These are phyloP conservation scores for Mimumesa dahlbomi DNA, from an alignment of 2,888 invertebrate species.

Conservation along the genomic window DNA sequence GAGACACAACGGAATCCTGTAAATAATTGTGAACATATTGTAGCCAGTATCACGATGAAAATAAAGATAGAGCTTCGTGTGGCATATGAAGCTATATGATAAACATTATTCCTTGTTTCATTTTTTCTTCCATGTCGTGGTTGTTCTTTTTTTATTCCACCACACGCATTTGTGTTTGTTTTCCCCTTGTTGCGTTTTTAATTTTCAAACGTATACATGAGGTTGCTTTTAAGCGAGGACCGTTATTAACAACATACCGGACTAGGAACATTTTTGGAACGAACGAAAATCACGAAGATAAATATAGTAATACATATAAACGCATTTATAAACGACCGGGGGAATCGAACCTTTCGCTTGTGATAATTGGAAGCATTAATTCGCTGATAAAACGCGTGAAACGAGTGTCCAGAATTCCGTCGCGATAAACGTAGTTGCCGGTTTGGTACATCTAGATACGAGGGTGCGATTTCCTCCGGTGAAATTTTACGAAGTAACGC, in stretches of 20 bases:
- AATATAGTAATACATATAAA: background rate
- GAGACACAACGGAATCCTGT: constrained; percentile 48
- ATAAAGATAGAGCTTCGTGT: constrained; percentile 60
- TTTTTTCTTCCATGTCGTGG: background rate
- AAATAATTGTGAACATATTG: constrained; percentile 64
- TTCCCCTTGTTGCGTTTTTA: no score
- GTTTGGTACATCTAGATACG: no score
- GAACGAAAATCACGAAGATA: background rate
- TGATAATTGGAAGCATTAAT: background rate
- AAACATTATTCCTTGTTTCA: constrained; percentile 15
- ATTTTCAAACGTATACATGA: no score
- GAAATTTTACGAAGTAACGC: no score
- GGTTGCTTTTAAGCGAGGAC: background rate
- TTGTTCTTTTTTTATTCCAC: background rate
- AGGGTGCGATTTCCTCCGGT: no score
- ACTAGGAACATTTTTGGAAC: background rate
- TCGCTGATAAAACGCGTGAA: no score
- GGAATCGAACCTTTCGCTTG: background rate
- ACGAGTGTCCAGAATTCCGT: no score
- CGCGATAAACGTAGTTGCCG: no score
- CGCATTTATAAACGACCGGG: no score
- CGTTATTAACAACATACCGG: background rate
- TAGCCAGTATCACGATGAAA: constrained; percentile 53
- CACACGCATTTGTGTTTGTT: background rate
- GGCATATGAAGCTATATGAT: constrained; percentile 48